A percentile compares a stretch with the other conserved stretches of the same genome.
phyloP scores from a whole-genome alignment of 2,113 vertebrate species.

The Catharus bicknelli region DNA sequence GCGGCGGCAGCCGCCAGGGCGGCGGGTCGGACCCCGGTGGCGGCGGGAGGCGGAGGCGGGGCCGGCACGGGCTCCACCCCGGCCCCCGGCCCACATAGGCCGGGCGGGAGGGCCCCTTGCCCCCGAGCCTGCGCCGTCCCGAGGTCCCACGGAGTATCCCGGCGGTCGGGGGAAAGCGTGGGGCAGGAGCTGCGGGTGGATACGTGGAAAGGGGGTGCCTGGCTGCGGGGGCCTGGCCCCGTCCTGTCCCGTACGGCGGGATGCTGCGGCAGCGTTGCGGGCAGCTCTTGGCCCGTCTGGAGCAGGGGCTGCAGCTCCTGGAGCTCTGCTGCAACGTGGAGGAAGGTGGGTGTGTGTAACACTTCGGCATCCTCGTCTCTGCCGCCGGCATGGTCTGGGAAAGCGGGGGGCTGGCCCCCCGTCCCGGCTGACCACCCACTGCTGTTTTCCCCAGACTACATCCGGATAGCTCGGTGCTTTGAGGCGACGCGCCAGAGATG shows the following conservation, averaged over 20 bases:
- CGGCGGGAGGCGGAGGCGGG: not conserved
- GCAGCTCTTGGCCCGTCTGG: slow-evolving; percentile 31
- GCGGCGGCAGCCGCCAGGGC: not conserved
- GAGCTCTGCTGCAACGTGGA: slow-evolving; percentile 15
- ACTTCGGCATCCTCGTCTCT: not conserved
- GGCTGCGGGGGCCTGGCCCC: not conserved
- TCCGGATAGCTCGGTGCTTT: slow-evolving; percentile 67
- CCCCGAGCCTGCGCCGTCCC: not conserved
- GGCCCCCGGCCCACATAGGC: slow-evolving; percentile 35
- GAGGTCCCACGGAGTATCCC: not conserved
- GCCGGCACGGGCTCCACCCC: slow-evolving; percentile 32
- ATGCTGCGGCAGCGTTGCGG: slow-evolving; percentile 40
- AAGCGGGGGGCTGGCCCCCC: too few species aligned
- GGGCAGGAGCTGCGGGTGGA: not conserved
- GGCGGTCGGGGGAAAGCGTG: not conserved
- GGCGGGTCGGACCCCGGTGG: not conserved
- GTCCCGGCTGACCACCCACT: not conserved
- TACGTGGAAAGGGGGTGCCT: not conserved
- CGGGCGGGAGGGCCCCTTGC: not conserved
- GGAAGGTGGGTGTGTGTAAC: slow-evolving; percentile 31
- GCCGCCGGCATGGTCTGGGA: not conserved
- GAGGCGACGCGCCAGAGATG: slow-evolving; percentile 75
- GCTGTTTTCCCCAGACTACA: slow-evolving; percentile 53
- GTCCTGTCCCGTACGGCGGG: not conserved
- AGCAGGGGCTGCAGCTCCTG: slow-evolving; percentile 16